Evolutionary conservation across 64 coral and sea anemone species (phyloP), one percentile per base, ranked within the genome.

Genomic region (Acropora yongei): DNA sequence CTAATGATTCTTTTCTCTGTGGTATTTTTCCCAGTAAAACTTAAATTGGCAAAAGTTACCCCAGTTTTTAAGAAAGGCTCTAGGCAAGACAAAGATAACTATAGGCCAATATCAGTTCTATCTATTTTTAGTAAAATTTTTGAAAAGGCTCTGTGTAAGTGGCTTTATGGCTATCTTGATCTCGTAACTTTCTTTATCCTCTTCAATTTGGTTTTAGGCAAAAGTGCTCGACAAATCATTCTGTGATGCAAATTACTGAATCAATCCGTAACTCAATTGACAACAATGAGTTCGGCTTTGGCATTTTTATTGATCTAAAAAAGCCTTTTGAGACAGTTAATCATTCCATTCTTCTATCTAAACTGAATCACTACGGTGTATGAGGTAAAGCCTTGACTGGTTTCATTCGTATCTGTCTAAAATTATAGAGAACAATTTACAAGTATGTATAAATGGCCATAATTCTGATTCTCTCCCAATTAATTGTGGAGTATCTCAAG

Each of bases 61-160:
- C 51, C 51, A 55, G 2, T 55, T 55, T 55, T 55, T 55, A 55
- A 55, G 51, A 55, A 55, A 55, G 51, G 51, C 51, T 55, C 51
- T 3, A 55, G 2, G 51, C 51, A 55, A 55, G 51, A 55, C 51
- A 55, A 55, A 55, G 51, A 55, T 55, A 55, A 55, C 51, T 55
- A 55, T 55, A 55, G 0, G 51, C 51, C 51, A 55, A 55, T 55
- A 55, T 55, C 51, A 55, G 10, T 30, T 30, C 30, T 55, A 55
- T 78, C 68, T 39, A 45, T 72, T 57, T 51, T 88, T 30, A 76
- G 71, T 12, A 92, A 86, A 78, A 78, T 86, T 0, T 86, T 75
- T 65, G 74, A 86, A 57, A 92, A 86, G n/a, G 3, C 76, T 1
- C 47, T 86, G 68, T 86, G 16, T 44, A 65, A 47, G 19, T 72